phyloP scores from a whole-genome alignment of 2,888 invertebrate species.

The Iphiclides podalirius region DNA sequence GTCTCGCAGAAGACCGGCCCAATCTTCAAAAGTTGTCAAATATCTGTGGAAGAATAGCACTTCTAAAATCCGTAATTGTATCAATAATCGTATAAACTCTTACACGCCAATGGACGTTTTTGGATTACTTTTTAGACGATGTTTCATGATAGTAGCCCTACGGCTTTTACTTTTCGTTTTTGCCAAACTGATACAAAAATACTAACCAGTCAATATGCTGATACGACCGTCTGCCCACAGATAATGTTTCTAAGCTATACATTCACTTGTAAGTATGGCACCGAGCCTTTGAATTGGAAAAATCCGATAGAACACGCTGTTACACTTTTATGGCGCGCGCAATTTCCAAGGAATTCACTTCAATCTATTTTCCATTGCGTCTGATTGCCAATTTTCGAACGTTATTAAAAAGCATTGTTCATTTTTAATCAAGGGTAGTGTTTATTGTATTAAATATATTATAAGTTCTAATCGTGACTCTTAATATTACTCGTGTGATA shows the following conservation, averaged over 20 bases:
- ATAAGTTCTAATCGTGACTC: too few relatives aligned
- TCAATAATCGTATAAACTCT: too few relatives aligned
- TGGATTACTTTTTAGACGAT: background rate
- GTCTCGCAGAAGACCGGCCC: too few relatives aligned
- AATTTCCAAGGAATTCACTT: constrained; percentile 42
- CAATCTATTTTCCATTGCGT: constrained; percentile 17
- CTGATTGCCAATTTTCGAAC: constrained; percentile 23
- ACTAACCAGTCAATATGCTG: constrained; percentile 63
- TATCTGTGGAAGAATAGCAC: too few relatives aligned
- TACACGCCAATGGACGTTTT: background rate
- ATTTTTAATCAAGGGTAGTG: background rate
- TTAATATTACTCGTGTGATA: too few relatives aligned
- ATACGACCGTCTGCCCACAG: constrained; percentile 44
- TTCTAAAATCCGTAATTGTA: too few relatives aligned
- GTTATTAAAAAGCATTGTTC: constrained; percentile 15
- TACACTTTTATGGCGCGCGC: constrained; percentile 49
- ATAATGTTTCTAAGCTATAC: constrained; percentile 28
- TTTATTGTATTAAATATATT: too few relatives aligned
- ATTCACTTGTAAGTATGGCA: constrained; percentile 29
- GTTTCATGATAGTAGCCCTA: constrained; percentile 26
- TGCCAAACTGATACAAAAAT: constrained; percentile 41
- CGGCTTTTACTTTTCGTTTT: constrained; percentile 34
- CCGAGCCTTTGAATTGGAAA: constrained; percentile 47
- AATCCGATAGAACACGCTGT: constrained; percentile 51
- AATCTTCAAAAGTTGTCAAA: too few relatives aligned